Conservation (phyloP, 1,140 invertebrate species). For the Macrosteles quadrilineatus region DNA sequence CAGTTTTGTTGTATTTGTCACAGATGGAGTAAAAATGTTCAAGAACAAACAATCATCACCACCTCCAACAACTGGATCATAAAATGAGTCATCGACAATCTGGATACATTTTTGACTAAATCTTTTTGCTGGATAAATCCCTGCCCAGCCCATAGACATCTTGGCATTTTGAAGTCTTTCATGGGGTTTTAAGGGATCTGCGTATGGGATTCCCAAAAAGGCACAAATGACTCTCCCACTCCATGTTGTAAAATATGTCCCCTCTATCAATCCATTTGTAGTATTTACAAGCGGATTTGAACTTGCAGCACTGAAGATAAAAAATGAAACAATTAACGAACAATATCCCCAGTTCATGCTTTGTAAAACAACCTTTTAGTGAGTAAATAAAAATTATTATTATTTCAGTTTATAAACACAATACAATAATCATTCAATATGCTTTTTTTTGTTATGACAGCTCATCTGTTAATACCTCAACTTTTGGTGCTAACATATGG, state of each 20-base stretch:
- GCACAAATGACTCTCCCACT: conserved; percentile 4
- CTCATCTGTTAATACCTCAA: too few species aligned
- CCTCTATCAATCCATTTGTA: neutral
- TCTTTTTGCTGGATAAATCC: neutral
- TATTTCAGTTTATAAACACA: too few species aligned
- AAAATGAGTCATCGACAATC: neutral
- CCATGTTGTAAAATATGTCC: neutral
- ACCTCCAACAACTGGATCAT: neutral
- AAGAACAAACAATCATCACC: conserved; percentile 31
- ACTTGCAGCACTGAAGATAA: too few species aligned
- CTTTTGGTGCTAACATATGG: too few species aligned
- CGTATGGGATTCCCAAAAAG: conserved; percentile 16
- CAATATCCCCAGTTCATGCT: too few species aligned
- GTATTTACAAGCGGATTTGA: neutral
- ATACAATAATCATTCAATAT: too few species aligned
- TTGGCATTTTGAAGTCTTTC: conserved; percentile 5
- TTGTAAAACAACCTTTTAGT: too few species aligned
- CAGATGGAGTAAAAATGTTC: conserved; percentile 26
- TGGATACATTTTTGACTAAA: neutral
- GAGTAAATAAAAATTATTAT: too few species aligned
- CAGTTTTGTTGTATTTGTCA: neutral
- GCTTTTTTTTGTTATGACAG: too few species aligned
- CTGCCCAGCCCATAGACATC: neutral
- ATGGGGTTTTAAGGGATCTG: neutral
- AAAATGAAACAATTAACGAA: too few species aligned